Evolutionary conservation across 2,113 vertebrate species (phyloP).

Genomic region (Lamprologus ornatipinnis): DNA sequence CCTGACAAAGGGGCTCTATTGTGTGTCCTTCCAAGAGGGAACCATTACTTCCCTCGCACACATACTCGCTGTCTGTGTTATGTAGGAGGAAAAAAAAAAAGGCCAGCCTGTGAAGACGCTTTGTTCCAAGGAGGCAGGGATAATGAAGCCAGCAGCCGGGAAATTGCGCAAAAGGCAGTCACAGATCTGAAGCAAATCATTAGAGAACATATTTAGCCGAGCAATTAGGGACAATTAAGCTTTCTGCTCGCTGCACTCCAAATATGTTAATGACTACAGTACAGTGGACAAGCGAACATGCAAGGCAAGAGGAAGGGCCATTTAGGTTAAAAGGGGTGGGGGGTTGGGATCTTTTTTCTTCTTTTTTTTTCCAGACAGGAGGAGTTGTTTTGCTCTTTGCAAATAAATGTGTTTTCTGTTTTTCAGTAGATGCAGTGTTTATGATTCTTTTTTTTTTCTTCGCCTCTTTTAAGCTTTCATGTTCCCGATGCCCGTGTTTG

Average conservation of each 20-base stretch:
- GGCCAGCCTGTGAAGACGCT: slow-evolving; percentile 75
- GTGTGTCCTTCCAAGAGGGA: slow-evolving; percentile 62
- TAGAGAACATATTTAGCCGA: slow-evolving; percentile 83
- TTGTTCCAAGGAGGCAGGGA: slow-evolving; percentile 78
- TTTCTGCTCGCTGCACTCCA: slow-evolving; percentile 84
- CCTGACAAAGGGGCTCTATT: slow-evolving; percentile 74
- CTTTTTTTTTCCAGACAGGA: slow-evolving; percentile 16
- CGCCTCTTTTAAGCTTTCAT: slow-evolving; percentile 42
- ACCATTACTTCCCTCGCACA: slow-evolving; percentile 62
- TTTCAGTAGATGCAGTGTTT: slow-evolving; percentile 26
- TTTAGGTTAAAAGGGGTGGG: slow-evolving; percentile 72
- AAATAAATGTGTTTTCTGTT: slow-evolving; percentile 35
- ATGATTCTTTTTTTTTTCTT: neutral
- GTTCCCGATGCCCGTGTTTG: slow-evolving; percentile 48
- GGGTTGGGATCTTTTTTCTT: slow-evolving; percentile 39
- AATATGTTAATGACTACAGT: slow-evolving; percentile 81
- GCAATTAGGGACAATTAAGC: slow-evolving; percentile 92
- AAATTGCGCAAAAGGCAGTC: slow-evolving; percentile 79
- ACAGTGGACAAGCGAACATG: slow-evolving; percentile 73
- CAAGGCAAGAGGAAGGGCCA: slow-evolving; percentile 68
- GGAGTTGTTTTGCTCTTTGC: slow-evolving; percentile 40
- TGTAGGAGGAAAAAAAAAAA: slow-evolving; percentile 26
- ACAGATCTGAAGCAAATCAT: slow-evolving; percentile 81
- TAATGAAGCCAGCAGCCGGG: slow-evolving; percentile 80
- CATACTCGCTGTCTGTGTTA: slow-evolving; percentile 66